Evolutionary conservation across 2,113 vertebrate genomes (phyloP).

Genomic region (Sinosuthora webbiana): DNA sequence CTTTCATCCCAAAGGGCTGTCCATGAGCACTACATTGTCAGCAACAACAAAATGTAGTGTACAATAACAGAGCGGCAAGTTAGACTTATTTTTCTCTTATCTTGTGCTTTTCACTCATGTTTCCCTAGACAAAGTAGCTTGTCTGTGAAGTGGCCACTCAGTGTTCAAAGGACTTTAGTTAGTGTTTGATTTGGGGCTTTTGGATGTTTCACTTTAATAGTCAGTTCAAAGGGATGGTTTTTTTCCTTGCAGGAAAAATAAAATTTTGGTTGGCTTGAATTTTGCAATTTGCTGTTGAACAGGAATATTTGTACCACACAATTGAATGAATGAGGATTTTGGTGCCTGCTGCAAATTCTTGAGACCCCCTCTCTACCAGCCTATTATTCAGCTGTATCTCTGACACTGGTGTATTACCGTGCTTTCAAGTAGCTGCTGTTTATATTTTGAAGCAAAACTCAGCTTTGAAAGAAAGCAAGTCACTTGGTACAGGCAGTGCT

Average conservation of each 20-base stretch:
- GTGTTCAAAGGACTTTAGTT: neutral
- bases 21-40: neutral
- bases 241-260: neutral
- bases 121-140: neutral
- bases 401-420: accelerated
- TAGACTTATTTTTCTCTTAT: neutral
- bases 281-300: neutral
- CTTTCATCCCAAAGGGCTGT: neutral
- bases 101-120: neutral
- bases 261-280: neutral
- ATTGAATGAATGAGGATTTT: neutral
- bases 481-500: neutral
- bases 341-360: neutral
- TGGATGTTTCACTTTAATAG: neutral
- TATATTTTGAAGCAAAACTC: neutral
- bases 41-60: neutral
- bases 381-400: neutral
- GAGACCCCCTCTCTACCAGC: neutral
- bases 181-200: neutral
- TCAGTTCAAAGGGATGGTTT: neutral
- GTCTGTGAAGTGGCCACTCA: neutral
- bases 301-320: neutral
- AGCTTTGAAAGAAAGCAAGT: neutral
- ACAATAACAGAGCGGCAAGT: neutral
- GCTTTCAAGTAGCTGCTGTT: neutral